Evolutionary conservation across 2,797 vertebrate species (phyloP), one percentile per base, ranked within the genome.

Genomic region (Ctenochaetus hawaiiensis): DNA sequence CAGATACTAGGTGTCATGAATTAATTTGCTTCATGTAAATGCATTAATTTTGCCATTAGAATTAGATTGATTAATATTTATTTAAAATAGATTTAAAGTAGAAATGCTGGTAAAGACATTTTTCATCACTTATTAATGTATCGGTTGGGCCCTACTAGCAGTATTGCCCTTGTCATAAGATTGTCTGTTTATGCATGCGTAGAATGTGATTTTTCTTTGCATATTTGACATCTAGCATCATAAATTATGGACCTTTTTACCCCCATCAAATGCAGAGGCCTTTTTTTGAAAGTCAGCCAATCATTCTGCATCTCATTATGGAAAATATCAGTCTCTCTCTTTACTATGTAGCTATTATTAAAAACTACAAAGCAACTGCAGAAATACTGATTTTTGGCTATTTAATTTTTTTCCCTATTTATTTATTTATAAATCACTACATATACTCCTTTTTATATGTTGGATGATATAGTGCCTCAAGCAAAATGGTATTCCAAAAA

Each of bases 211-310:
- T 61, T 52, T 17, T 67, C 49, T 49, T 52, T 64, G 51, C 54
- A 8, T 71, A 52, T 71, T 37, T 73, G 51, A 73, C 37, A 53
- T 74, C 13, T 22, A n/a, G 20, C 30, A 56, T 61, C 47, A 78
- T 80, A 67, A 83, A 75, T 78, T 61, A 62, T 83, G 53, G 57
- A 75, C 58, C 43, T 57, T 65, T 78, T 72, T 68, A 61, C 52
- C 58, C 67, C 56, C 49, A 75, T 47, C 82, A 75, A 80, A 80
- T 66, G 54, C 72, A 63, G 18, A 53, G 14, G 53, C 44, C 23
- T 76, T 58, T 12, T 72, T 76, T 83, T 87, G 67, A 81, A 78
- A 77, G 68, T 49, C 41, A 30, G 68, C 44, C 52, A 44, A 22
- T 66, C 20, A 57, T 67, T 72, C 12, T 61, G 64, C 53, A 75